Conservation (phyloP, 2,113 vertebrate species). For the Caracal caracal region DNA sequence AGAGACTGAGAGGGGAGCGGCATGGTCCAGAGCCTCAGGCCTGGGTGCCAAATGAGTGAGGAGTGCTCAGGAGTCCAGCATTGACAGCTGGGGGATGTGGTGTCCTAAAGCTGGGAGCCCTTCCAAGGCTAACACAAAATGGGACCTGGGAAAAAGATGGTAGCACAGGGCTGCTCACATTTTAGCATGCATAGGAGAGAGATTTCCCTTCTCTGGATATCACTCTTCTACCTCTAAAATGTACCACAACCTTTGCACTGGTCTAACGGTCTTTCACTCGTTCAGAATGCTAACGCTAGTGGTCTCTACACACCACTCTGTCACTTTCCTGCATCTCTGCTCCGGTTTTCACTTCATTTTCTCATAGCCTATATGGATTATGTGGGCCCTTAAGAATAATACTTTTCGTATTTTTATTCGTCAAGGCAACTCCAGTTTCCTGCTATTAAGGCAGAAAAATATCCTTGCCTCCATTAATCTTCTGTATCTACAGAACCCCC, state of each 20-base stretch:
- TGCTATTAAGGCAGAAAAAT: neutral
- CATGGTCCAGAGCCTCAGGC: neutral
- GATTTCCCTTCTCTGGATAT: neutral
- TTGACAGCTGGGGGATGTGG: neutral
- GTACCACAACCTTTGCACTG: neutral
- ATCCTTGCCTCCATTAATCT: neutral
- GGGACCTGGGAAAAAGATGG: neutral
- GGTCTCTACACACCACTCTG: neutral
- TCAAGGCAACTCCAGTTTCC: neutral
- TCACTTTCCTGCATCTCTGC: neutral
- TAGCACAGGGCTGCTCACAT: neutral
- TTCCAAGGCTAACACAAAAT: neutral
- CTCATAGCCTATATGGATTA: neutral
- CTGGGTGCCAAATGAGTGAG: neutral
- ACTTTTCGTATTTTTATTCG: slow-evolving; percentile 1
- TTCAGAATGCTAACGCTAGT: neutral
- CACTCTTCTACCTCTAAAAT: neutral
- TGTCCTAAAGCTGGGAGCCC: neutral
- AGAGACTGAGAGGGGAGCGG: neutral
- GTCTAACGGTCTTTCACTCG: neutral
- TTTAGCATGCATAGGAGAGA: neutral
- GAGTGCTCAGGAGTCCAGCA: neutral
- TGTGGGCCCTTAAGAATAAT: neutral
- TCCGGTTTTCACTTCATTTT: neutral
- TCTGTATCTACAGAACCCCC: neutral